These are phyloP conservation scores for Pseudomyrmex concolor DNA, from an alignment of 1,140 invertebrate genomes.

Conservation along the genomic window DNA sequence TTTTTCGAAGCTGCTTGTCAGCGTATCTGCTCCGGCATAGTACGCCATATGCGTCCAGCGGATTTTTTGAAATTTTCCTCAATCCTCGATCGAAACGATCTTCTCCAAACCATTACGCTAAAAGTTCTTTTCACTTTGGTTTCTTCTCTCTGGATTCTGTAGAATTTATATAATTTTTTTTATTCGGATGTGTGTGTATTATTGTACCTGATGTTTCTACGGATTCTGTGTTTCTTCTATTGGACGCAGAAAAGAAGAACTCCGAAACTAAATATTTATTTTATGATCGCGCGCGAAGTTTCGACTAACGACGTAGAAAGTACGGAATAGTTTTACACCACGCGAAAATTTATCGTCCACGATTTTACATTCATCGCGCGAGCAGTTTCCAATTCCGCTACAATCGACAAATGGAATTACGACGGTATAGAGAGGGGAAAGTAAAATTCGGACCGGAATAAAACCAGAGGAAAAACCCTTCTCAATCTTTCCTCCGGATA, in stretches of 20 bases:
- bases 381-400: conserved; percentile 48
- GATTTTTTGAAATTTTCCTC: conserved; percentile 26
- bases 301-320: conserved; percentile 30
- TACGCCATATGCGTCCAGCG: conserved; percentile 1
- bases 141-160: neutral
- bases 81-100: neutral
- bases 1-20: conserved; percentile 18
- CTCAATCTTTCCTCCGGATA: conserved; percentile 41
- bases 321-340: conserved; percentile 33
- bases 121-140: neutral
- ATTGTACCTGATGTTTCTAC: neutral
- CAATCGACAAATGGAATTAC: conserved; percentile 48
- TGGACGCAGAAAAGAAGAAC: neutral
- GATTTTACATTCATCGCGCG: conserved; percentile 40
- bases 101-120: neutral
- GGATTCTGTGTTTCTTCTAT: neutral
- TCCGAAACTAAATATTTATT: neutral
- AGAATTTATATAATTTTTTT: neutral
- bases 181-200: neutral
- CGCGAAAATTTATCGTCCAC: conserved; percentile 37
- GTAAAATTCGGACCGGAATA: conserved; percentile 56
- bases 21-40: conserved; percentile 19
- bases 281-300: conserved; percentile 13
- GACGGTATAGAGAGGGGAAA: conserved; percentile 14
- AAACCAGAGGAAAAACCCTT: conserved; percentile 23